Evolutionary conservation across 2,113 vertebrate species (phyloP).

Genomic region (Clarias magur): DNA sequence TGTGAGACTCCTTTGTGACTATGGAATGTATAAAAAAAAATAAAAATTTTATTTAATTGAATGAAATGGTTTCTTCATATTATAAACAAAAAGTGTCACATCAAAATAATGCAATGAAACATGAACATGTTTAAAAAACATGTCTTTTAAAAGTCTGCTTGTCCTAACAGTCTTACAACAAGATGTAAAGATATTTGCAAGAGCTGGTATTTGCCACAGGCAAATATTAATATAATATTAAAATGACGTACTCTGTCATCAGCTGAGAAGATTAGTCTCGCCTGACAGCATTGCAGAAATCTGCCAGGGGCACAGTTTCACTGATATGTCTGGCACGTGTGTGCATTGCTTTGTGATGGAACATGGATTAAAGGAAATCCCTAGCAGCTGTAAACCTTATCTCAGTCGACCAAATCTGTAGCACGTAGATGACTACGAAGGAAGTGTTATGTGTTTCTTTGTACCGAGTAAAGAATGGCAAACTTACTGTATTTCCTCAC

Average conservation of each 20-base stretch:
- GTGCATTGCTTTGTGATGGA: background rate
- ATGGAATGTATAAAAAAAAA: background rate
- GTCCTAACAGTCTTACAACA: background rate
- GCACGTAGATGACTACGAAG: background rate
- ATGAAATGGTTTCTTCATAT: background rate
- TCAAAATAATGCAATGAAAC: background rate
- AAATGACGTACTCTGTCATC: conserved; percentile 23
- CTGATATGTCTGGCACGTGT: background rate
- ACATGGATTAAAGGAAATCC: background rate
- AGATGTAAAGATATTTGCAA: background rate
- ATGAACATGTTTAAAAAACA: background rate
- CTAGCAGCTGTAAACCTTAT: background rate
- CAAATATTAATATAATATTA: conserved; percentile 24
- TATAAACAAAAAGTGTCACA: background rate
- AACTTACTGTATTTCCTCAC: background rate
- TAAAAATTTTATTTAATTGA: background rate
- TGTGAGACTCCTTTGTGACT: background rate
- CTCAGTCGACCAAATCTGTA: background rate
- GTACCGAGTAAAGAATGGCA: background rate
- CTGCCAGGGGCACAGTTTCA: conserved; percentile 5
- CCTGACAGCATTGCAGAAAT: conserved; percentile 9
- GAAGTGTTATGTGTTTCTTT: background rate
- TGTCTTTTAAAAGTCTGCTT: background rate
- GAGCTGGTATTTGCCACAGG: conserved; percentile 11
- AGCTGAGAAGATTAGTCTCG: conserved; percentile 16